Evolutionary conservation across 2,888 invertebrate species (phyloP).

Genomic region (Cactoblastis cactorum): DNA sequence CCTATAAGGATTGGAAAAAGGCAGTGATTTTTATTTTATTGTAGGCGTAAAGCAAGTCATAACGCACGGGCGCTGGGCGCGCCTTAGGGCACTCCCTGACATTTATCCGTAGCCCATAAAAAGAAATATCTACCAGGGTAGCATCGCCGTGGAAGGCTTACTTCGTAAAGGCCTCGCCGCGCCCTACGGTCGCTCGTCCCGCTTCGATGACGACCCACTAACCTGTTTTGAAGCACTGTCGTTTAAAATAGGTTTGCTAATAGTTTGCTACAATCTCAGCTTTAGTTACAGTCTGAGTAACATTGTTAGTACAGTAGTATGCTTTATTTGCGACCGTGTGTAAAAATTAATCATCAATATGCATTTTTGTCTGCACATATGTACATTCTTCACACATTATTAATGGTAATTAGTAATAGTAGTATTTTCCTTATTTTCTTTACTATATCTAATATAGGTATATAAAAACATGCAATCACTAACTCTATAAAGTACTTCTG

Average conservation of each 20-base stretch:
- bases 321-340: background rate
- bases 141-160: conserved; percentile 55
- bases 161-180: conserved; percentile 68
- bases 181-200: conserved; percentile 50
- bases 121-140: conserved; percentile 74
- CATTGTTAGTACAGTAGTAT: background rate
- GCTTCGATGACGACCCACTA: conserved; percentile 55
- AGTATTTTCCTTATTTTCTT: too few species aligned
- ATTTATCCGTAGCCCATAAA: conserved; percentile 76
- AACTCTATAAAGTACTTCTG: too few species aligned
- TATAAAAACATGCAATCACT: too few species aligned
- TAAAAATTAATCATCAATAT: too few species aligned
- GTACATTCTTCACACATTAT: too few species aligned
- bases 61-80: conserved; percentile 51
- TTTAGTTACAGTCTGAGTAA: background rate
- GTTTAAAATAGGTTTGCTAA: background rate
- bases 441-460: too few species aligned
- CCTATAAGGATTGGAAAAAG: conserved; percentile 27
- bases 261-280: background rate
- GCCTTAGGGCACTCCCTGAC: conserved; percentile 63
- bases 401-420: too few species aligned
- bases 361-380: too few species aligned
- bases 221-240: conserved; percentile 42
- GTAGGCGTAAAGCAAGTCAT: conserved; percentile 48
- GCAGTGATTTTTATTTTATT: conserved; percentile 35